Evolutionary conservation across 2,797 vertebrate genomes (phyloP).

Genomic region (Ambastaia sidthimunki): DNA sequence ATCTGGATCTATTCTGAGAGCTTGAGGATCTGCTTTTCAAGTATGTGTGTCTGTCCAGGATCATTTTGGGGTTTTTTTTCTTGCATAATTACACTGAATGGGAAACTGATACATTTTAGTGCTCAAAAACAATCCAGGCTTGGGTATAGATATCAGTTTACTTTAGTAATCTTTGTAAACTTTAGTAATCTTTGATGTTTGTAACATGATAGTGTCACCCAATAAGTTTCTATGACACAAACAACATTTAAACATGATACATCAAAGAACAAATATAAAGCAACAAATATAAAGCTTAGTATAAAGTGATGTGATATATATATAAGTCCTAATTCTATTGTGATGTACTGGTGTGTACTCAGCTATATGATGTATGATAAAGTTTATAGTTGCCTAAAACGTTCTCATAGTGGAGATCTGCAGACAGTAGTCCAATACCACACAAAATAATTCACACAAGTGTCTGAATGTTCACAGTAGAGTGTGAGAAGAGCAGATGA

Average conservation of each 20-base stretch:
- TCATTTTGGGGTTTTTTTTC: background rate
- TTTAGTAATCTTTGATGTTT: background rate
- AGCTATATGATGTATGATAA: background rate
- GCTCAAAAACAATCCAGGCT: background rate
- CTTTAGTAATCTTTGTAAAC: background rate
- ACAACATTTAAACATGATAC: background rate
- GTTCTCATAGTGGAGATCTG: background rate
- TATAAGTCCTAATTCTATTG: background rate
- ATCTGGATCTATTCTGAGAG: background rate
- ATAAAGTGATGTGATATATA: too few relatives aligned
- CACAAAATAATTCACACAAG: background rate
- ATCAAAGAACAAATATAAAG: background rate
- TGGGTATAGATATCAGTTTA: background rate
- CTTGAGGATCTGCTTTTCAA: background rate
- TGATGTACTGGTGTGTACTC: background rate
- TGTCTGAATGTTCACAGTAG: background rate
- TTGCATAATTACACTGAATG: background rate
- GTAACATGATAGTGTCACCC: background rate
- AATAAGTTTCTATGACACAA: background rate
- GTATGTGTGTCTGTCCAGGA: background rate
- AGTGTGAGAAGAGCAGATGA: background rate
- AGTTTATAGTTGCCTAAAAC: background rate
- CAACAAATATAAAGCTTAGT: background rate
- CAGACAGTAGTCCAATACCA: background rate
- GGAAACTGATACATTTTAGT: background rate